Evolutionary conservation across 2,113 vertebrate species (phyloP).

Genomic region (Meleagris gallopavo): DNA sequence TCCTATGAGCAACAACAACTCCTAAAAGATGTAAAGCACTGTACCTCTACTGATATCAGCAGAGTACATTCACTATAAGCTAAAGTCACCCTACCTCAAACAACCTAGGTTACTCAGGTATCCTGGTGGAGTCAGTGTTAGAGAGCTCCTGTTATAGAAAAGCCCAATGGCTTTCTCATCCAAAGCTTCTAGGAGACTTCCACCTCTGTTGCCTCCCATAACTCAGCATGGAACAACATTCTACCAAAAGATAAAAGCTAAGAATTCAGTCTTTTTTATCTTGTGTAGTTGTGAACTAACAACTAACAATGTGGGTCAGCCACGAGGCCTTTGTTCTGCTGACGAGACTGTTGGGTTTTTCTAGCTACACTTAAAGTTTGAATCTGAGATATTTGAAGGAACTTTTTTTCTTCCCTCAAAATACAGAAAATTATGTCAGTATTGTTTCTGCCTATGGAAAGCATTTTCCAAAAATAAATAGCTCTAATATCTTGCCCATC

Average conservation of each 20-base stretch:
- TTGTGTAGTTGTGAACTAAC: background rate
- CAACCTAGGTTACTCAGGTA: background rate
- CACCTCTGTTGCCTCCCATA: background rate
- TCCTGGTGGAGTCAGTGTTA: background rate
- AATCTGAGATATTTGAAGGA: slow-evolving; percentile 28
- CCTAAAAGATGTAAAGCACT: background rate
- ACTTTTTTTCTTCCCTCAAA: background rate
- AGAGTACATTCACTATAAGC: background rate
- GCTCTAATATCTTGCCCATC: slow-evolving; percentile 28
- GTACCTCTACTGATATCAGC: background rate
- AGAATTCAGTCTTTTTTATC: background rate
- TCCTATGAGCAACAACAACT: background rate
- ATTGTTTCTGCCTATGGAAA: slow-evolving; percentile 11
- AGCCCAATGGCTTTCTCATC: background rate
- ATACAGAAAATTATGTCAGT: background rate
- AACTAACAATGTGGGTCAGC: background rate
- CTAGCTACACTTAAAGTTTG: slow-evolving; percentile 11
- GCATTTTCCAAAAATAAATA: slow-evolving; percentile 25
- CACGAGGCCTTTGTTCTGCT: background rate
- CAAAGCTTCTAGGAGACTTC: background rate
- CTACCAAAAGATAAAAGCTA: background rate
- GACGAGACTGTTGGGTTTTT: slow-evolving; percentile 1
- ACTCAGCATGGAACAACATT: background rate
- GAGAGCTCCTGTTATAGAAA: background rate
- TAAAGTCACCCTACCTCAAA: background rate